Conservation (phyloP, 2,888 invertebrate species). For the Rhagophthalmus giganteus region DNA sequence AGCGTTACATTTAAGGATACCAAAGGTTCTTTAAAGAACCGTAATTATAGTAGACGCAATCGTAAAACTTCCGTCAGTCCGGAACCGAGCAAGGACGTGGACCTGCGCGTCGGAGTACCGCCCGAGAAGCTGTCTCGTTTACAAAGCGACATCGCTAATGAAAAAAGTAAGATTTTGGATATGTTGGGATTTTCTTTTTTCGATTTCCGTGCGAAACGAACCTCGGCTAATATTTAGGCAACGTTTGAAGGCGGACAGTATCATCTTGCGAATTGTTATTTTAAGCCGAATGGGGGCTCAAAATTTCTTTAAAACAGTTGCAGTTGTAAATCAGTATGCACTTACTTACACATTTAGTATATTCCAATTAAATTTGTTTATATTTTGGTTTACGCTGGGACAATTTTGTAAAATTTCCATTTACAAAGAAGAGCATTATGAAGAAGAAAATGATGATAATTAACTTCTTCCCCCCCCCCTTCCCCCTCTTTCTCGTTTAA, state of each 20-base stretch:
- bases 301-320: too few species aligned
- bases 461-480: too few species aligned
- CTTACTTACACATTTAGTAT: too few species aligned
- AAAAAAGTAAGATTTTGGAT: slow-evolving; percentile 57
- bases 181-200: slow-evolving; percentile 5
- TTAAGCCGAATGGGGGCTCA: too few species aligned
- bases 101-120: slow-evolving; percentile 50
- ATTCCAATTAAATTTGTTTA: too few species aligned
- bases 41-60: slow-evolving; percentile 69
- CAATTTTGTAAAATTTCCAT: too few species aligned
- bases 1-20: slow-evolving; percentile 59
- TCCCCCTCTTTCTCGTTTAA: too few species aligned
- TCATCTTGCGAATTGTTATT: too few species aligned
- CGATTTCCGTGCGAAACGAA: not conserved
- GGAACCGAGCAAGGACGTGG: slow-evolving; percentile 54
- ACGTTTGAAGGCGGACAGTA: not conserved
- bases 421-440: too few species aligned
- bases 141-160: slow-evolving; percentile 42
- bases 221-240: not conserved
- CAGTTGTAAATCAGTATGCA: too few species aligned
- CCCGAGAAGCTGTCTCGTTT: slow-evolving; percentile 52
- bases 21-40: slow-evolving; percentile 61
- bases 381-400: too few species aligned
- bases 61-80: slow-evolving; percentile 64
- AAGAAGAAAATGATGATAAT: too few species aligned